Conservation (phyloP, 1,140 invertebrate genomes). For the Adoxophyes honmai region DNA sequence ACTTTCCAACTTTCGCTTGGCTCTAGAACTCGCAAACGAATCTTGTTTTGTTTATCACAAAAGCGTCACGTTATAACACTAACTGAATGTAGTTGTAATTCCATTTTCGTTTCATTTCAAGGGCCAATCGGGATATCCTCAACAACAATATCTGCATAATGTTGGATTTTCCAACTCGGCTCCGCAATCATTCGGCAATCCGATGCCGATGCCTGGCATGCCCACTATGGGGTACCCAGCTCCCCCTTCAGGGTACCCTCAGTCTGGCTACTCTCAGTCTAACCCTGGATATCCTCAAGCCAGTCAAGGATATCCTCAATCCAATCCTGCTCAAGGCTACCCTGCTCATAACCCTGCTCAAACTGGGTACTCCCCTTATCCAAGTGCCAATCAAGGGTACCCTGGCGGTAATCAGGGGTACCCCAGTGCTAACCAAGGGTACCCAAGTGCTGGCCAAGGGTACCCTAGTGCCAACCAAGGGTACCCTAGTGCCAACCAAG, state of each 20-base stretch:
- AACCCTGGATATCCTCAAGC: conserved; percentile 26
- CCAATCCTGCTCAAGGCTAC: conserved; percentile 21
- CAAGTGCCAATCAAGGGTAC: conserved; percentile 5
- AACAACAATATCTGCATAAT: conserved; percentile 70
- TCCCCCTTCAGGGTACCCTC: conserved; percentile 37
- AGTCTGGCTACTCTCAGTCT: conserved; percentile 38
- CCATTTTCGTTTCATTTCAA: conserved; percentile 64
- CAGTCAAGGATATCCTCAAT: conserved; percentile 18
- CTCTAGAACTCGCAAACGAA: conserved; percentile 23
- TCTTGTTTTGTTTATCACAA: conserved; percentile 58
- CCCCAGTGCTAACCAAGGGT: conserved; percentile 35
- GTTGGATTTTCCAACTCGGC: conserved; percentile 70
- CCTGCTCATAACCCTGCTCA: conserved; percentile 28
- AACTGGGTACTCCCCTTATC: conserved; percentile 37
- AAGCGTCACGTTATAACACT: conserved; percentile 17
- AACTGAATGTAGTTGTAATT: conserved; percentile 22
- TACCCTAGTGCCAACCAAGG: conserved; percentile 9
- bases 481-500: conserved; percentile 12
- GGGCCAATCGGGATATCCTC: conserved; percentile 61
- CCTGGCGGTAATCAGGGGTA: conserved; percentile 24
- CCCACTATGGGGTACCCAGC: conserved; percentile 60
- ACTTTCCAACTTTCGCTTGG: conserved; percentile 18
- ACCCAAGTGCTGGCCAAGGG: conserved; percentile 21
- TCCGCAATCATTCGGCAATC: conserved; percentile 73
- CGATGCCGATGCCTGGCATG: conserved; percentile 68